Base-by-base conservation (phyloP, 2,888 invertebrate species). In the Nomada lathburiana region DNA sequence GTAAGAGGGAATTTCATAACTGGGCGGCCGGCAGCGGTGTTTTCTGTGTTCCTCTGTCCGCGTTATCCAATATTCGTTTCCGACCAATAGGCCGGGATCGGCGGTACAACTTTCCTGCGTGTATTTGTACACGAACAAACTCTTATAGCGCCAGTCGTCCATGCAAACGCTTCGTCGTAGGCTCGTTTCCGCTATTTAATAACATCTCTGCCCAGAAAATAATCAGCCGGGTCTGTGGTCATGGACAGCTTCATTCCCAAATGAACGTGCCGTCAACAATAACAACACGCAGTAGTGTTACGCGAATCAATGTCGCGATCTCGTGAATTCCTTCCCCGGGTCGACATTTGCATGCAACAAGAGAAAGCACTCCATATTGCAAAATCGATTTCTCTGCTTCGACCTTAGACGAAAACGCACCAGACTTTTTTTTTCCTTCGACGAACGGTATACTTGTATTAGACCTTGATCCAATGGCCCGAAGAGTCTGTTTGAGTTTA, bases 1-100 rank as follows among this genome's bases (percentile, higher is more conserved):
- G 64, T 42, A 60, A 79, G n/a, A 50, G 42, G n/a, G 60, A 44
- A 70, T 88, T 88, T 85, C 57, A 68, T 88, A 88, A 88, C 77
- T 69, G 13, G 36, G 23, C 65, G 65, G 36, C 63, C 23, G 71
- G 60, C 16, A 42, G 55, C 60, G 53, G 74, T 59, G 29, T 69
- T 11, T 81, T 78, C 76, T 71, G 76, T 42, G 76, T 80, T 69
- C 52, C 80, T 73, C 72, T 76, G 76, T 76, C 76, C 76, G 72
- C 29, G 18, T 52, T 44, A 42, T n/a, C 10, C 76, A 71, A 76
- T 84, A 80, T 80, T 77, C 74, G 62, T 20, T 71, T 80, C 57
- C 36, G 20, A 16, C 16, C 10, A 55, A 11, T 3, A 18, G 2
- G n/a, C n/a, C 20, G 11, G 23, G n/a, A 55, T 26, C 23, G 9